Base-by-base conservation (phyloP, 2,888 invertebrate species). In the Drosophila lutescens region DNA sequence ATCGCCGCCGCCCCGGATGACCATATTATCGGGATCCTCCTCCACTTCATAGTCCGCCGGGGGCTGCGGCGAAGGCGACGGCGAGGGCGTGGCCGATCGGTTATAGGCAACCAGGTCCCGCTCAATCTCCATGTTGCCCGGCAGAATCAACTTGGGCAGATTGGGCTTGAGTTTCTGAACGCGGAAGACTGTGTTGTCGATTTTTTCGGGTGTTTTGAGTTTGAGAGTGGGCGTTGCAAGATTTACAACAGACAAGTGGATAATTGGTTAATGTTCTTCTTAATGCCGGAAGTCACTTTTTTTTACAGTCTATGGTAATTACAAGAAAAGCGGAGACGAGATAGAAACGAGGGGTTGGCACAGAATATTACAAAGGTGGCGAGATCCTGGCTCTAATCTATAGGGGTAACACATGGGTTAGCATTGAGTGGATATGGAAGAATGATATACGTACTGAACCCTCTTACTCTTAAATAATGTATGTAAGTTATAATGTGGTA, bases 151-250 rank as follows among this genome's bases (percentile, higher is more conserved):
- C 89, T 91, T 91, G 50, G 92, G 92, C 78, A 92, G 89, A 77
- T 92, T 92, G 61, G 91, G 90, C 80, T 92, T 92, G 54, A 91
- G 73, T 81, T 92, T 92, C 89, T 92, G 90, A 81, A 92, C 91
- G 85, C 92, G 92, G 74, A 92, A 90, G 88, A 92, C 92, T 92
- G 82, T 75, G 76, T 43, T 49, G 51, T 56, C 63, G 75, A n/a
- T 77, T 56, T 59, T 53, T 54, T 60, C 68, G 56, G 57, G 58
- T 66, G 54, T 71, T 83, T 76, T 59, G 56, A 49, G 71, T 72
- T 72, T 71, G 68, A 23, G 70, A 61, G 66, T 71, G 59, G 59
- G 65, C 41, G 68, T 57, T 58, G 63, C 50, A 60, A 53, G 7
- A 15, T 67, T 74, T 74, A 67, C 69, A 58, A 73, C 63, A 72